Base-by-base conservation (phyloP, 2,797 vertebrate species). In the Enteromius viviparus region DNA sequence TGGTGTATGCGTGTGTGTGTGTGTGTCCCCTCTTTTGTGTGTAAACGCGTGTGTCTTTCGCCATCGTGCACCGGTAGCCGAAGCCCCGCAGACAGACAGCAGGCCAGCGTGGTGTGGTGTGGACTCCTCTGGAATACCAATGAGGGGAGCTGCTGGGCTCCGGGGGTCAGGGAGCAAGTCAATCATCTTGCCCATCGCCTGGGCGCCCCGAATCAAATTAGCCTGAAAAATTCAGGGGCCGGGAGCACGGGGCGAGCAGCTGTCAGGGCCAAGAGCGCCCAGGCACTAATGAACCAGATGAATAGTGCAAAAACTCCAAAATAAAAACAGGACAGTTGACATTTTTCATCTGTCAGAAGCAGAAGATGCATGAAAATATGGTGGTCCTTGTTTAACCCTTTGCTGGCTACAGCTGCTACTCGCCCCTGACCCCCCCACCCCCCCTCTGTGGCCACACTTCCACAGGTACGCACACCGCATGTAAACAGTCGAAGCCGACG, bases 281-380 rank as follows among this genome's bases (percentile, higher is more conserved):
- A 82, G 96, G 96, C 97, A 96, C 97, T 99, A 99, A 99, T 98
- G 97, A 99, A 97, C 96, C 97, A 99, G 98, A 99, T 99, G 97
- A 99, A 99, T 99, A 98, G 97, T 97, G 97, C 97, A 98, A 97
- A 98, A 98, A 98, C 97, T 98, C 96, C 96, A 97, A 98, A 99
- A 98, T 98, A 98, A 97, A 99, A 99, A 98, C 97, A 98, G 97
- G 97, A 98, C 97, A 98, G 97, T 98, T 99, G 97, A 98, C 97
- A 99, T 99, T 99, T 98, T 98, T 99, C 97, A 99, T 98, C 97
- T 98, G 97, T 99, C 97, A 99, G 91, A 97, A 97, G 96, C 95
- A 96, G 96, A 96, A 97, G 96, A 98, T 97, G 96, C 97, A 97
- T 97, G 97, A 98, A 98, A 98, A 98, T 97, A 97, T 95, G 94